Percentiles rank a stretch among this genome's conserved stretches.
Evolutionary conservation across 2,888 invertebrate genomes (phyloP).

Genomic region (Cryptosula pallasiana): DNA sequence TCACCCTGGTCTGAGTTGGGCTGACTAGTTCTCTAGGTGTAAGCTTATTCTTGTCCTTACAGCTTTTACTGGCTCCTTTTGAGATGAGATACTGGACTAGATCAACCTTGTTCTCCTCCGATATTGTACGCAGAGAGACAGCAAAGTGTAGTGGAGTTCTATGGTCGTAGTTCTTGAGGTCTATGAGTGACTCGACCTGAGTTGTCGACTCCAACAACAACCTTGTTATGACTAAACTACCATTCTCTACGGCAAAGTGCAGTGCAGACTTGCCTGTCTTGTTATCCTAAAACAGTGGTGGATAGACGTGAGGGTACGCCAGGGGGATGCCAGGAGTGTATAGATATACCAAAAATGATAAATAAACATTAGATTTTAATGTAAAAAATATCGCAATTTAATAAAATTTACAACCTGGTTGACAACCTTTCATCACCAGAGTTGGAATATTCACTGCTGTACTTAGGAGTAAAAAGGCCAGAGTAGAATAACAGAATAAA

Average conservation of each 20-base stretch:
- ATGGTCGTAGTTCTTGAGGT: neutral
- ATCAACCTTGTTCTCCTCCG: constrained; percentile 12
- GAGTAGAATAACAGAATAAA: too few relatives aligned
- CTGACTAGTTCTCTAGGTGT: neutral
- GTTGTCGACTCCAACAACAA: neutral
- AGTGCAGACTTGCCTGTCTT: neutral
- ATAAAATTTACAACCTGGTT: too few relatives aligned
- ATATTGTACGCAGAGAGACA: constrained; percentile 1
- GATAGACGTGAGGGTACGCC: too few relatives aligned
- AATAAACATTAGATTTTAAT: too few relatives aligned
- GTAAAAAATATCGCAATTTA: too few relatives aligned
- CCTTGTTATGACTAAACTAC: neutral
- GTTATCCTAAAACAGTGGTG: constrained; percentile 1
- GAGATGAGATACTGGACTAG: constrained; percentile 19
- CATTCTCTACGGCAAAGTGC: constrained; percentile 3
- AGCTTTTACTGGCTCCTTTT: constrained; percentile 7
- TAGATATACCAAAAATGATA: too few relatives aligned
- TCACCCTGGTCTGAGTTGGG: neutral
- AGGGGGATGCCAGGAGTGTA: too few relatives aligned
- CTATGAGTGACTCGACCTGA: neutral
- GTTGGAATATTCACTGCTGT: too few relatives aligned
- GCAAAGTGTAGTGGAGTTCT: constrained; percentile 10
- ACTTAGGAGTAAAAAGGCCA: too few relatives aligned
- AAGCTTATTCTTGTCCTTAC: constrained; percentile 13
- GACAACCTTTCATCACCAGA: too few relatives aligned